A percentile compares a stretch with the other conserved stretches of the same genome.
Conservation (phyloP, 2,113 vertebrate species). For the Neogobius melanostomus region DNA sequence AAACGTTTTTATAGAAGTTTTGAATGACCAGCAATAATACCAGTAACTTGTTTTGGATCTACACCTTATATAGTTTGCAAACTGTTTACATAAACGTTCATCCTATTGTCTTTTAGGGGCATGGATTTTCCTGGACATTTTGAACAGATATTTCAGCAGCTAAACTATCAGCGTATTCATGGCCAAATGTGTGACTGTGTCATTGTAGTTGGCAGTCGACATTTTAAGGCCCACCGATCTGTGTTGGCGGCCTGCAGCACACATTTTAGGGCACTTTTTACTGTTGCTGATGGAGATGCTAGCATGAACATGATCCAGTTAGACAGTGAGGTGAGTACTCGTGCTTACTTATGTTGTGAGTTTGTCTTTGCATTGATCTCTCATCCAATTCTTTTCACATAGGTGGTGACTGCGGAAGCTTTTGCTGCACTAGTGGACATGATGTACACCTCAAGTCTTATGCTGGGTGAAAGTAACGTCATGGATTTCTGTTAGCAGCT, state of each 20-base stretch:
- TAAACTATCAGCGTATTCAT: slow-evolving; percentile 94
- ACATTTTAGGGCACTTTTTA: slow-evolving; percentile 94
- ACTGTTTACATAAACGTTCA: neutral
- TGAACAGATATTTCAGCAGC: slow-evolving; percentile 96
- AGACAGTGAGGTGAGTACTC: slow-evolving; percentile 83
- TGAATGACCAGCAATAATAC: no score
- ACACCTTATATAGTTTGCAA: neutral
- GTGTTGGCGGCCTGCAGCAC: slow-evolving; percentile 96
- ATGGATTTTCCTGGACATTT: slow-evolving; percentile 99
- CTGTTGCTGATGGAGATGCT: slow-evolving; percentile 90
- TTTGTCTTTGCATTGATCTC: neutral
- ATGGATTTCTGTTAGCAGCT: slow-evolving; percentile 95
- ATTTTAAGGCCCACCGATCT: slow-evolving; percentile 95
- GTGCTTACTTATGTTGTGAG: neutral
- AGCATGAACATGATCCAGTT: slow-evolving; percentile 97
- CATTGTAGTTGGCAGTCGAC: slow-evolving; percentile 91
- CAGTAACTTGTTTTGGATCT: neutral
- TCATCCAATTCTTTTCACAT: slow-evolving; percentile 7
- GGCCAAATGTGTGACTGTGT: slow-evolving; percentile 95
- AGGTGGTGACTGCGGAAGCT: slow-evolving; percentile 93
- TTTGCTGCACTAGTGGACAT: slow-evolving; percentile 96
- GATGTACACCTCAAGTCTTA: slow-evolving; percentile 98
- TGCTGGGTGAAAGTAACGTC: slow-evolving; percentile 97
- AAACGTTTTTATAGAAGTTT: no score
- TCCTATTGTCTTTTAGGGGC: slow-evolving; percentile 65